Evolutionary conservation across 2,113 vertebrate species (phyloP).

Genomic region (Syrrhaptes paradoxus): DNA sequence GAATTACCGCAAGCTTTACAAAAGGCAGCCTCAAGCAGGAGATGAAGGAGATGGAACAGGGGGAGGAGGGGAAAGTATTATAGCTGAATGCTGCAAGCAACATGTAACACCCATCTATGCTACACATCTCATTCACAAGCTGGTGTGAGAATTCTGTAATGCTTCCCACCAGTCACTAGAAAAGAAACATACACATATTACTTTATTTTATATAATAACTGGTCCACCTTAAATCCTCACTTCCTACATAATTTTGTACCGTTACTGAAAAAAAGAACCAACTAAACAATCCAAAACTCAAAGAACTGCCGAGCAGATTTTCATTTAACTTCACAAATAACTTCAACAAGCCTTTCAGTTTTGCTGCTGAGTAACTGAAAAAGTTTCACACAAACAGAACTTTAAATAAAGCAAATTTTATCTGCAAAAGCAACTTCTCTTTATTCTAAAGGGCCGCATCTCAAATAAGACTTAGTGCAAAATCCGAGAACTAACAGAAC

Average conservation of each 20-base stretch:
- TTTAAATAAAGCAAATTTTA: not conserved
- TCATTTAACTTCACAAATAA: not conserved
- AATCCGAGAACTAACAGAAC: not conserved
- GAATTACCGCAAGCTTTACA: not conserved
- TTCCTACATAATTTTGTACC: not conserved
- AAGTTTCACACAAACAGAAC: not conserved
- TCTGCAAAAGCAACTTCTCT: not conserved
- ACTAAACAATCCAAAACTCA: not conserved
- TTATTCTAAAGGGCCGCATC: not conserved
- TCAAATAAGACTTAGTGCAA: not conserved
- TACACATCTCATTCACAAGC: not conserved
- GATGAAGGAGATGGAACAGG: fast-evolving
- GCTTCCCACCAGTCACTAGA: not conserved
- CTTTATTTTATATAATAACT: not conserved
- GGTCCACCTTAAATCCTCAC: not conserved
- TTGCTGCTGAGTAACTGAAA: not conserved
- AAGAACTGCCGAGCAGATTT: not conserved
- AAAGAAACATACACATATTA: not conserved
- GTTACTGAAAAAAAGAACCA: not conserved
- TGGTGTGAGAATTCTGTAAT: not conserved
- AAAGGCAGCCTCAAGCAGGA: not conserved
- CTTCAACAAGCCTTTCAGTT: not conserved
- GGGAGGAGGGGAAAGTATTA: not conserved
- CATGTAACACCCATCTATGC: not conserved
- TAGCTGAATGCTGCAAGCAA: not conserved